These are phyloP conservation scores for Varroa destructor DNA, from an alignment of 1,140 invertebrate genomes.

Conservation along the genomic window DNA sequence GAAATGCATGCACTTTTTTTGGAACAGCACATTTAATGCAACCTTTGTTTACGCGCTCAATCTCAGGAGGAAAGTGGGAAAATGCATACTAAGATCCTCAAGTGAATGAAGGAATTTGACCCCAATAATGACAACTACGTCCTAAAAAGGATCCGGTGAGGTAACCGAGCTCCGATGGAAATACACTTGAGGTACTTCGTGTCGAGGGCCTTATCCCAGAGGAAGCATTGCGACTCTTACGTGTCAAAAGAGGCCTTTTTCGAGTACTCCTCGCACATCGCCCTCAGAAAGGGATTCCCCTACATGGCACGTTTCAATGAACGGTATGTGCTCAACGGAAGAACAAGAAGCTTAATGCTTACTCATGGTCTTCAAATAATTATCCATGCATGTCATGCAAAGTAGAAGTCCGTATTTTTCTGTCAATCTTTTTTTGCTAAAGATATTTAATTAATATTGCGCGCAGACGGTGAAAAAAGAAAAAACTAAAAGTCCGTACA, in stretches of 20 bases:
- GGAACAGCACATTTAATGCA: too few relatives aligned
- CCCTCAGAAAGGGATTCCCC: constrained; percentile 3
- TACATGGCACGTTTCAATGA: constrained; percentile 22
- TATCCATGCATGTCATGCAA: too few relatives aligned
- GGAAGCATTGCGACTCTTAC: not conserved
- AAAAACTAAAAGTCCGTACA: too few relatives aligned
- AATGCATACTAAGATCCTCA: not conserved
- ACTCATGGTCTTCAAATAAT: too few relatives aligned
- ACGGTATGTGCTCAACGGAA: not conserved
- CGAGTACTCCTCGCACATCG: constrained; percentile 16
- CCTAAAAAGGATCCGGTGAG: constrained; percentile 5
- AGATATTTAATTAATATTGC: too few relatives aligned
- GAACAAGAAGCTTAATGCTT: too few relatives aligned
- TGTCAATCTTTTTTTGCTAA: too few relatives aligned
- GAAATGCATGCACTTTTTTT: too few relatives aligned
- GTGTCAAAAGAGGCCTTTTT: constrained; percentile 2
- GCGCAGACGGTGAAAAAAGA: too few relatives aligned
- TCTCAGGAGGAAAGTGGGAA: constrained; percentile 12
- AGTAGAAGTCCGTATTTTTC: too few relatives aligned
- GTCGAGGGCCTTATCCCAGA: not conserved
- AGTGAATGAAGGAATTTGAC: not conserved
- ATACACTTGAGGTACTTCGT: constrained; percentile 2
- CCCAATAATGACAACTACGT: not conserved
- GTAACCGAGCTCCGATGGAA: not conserved
- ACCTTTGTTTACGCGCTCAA: too few relatives aligned